Conservation (phyloP, 92 coral and sea anemone genomes). For the Ricordea florida region DNA sequence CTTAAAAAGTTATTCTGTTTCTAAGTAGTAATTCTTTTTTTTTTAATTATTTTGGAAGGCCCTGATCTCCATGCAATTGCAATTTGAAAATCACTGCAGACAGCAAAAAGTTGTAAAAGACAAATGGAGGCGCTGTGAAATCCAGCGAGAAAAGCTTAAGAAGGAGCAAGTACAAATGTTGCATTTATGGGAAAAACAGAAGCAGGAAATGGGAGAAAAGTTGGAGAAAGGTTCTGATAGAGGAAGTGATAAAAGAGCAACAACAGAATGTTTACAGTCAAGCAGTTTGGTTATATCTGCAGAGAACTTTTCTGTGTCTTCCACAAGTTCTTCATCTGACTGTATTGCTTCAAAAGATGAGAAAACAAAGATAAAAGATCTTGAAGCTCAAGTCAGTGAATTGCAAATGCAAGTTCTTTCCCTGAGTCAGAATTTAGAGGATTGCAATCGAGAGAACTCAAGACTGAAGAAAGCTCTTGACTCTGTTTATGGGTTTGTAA, state of each 20-base stretch:
- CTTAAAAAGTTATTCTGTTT: too few relatives aligned
- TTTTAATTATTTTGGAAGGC: constrained; percentile 59
- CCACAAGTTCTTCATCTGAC: constrained; percentile 79
- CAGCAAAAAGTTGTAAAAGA: constrained; percentile 79
- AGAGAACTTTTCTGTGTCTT: constrained; percentile 86
- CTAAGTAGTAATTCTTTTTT: too few relatives aligned
- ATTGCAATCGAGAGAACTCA: constrained; percentile 88
- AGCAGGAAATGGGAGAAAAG: constrained; percentile 2
- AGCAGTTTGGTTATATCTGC: constrained; percentile 84
- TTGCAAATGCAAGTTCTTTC: constrained; percentile 92
- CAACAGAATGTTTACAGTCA: constrained; percentile 28
- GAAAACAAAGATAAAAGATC: constrained; percentile 26
- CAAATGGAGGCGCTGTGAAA: constrained; percentile 69
- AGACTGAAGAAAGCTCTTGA: constrained; percentile 71
- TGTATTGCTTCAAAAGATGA: constrained; percentile 57
- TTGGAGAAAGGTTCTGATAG: constrained; percentile 13
- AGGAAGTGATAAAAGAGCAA: constrained; percentile 34
- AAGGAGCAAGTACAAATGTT: constrained; percentile 35
- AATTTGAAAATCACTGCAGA: constrained; percentile 73
- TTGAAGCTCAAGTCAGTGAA: constrained; percentile 68
- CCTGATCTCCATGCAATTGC: constrained; percentile 85
- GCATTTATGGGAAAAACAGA: constrained; percentile 52
- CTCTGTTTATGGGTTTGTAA: constrained; percentile 58
- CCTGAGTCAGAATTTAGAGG: constrained; percentile 87
- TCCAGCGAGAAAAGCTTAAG: constrained; percentile 45